Evolutionary conservation across 2,113 vertebrate species (phyloP).

Genomic region (Thunnus thynnus): DNA sequence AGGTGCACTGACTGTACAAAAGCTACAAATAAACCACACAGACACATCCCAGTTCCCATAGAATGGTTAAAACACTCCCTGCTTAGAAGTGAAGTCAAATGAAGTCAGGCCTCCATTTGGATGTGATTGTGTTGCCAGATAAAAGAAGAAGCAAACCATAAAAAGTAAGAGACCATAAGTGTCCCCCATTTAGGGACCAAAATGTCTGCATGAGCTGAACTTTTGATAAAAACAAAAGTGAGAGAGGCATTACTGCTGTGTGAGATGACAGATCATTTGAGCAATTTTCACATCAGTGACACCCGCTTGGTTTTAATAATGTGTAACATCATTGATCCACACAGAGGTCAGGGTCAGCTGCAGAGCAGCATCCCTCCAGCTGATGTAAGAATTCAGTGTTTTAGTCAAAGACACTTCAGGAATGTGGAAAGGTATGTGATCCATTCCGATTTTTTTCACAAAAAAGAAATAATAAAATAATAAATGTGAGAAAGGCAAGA

Average conservation of each 20-base stretch:
- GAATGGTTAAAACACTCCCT: not conserved
- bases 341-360: conserved; percentile 11
- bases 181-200: not conserved
- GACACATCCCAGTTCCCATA: not conserved
- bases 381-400: not conserved
- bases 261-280: conserved; percentile 10
- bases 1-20: not conserved
- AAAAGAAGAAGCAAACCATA: not conserved
- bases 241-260: too few species aligned
- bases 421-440: too few species aligned
- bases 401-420: not conserved
- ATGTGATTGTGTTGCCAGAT: conserved; percentile 19
- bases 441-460: not conserved
- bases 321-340: not conserved
- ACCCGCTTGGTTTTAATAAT: not conserved
- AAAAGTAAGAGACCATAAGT: not conserved
- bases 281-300: not conserved
- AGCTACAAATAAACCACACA: not conserved
- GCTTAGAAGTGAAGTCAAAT: not conserved
- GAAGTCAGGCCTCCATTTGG: not conserved
- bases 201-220: not conserved
- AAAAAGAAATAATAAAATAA: too few species aligned
- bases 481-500: not conserved
- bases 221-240: not conserved
- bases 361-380: not conserved